Percentiles rank a stretch among this genome's conserved stretches.
These are phyloP conservation scores for Trachurus trachurus DNA, from an alignment of 2,797 vertebrate genomes.

Conservation along the genomic window DNA sequence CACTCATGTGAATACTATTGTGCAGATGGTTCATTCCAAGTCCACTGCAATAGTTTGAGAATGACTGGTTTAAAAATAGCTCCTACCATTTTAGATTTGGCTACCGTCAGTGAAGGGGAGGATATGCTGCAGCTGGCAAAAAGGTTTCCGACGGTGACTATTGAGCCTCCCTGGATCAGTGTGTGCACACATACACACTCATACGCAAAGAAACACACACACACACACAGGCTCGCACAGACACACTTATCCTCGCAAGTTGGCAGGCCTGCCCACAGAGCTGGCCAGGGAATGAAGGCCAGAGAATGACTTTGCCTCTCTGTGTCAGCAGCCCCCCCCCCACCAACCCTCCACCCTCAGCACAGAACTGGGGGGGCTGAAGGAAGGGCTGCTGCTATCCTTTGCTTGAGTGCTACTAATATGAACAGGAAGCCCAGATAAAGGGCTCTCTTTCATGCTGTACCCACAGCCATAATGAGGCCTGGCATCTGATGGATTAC, in stretches of 20 bases:
- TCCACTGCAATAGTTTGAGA: conserved; percentile 28
- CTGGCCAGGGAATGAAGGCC: conserved; percentile 51
- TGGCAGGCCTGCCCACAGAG: conserved; percentile 59
- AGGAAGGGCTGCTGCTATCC: conserved; percentile 45
- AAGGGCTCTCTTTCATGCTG: conserved; percentile 74
- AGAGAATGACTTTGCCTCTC: conserved; percentile 69
- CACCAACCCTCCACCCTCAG: conserved; percentile 9
- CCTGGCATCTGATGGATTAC: conserved; percentile 83
- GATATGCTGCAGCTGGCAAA: conserved; percentile 71
- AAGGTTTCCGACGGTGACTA: conserved; percentile 62
- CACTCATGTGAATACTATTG: conserved; percentile 11
- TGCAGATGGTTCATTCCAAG: conserved; percentile 6
- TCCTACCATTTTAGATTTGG: conserved; percentile 56
- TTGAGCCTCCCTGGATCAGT: conserved; percentile 50
- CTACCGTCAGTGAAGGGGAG: conserved; percentile 38
- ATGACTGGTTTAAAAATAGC: conserved; percentile 56
- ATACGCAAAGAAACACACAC: conserved; percentile 32
- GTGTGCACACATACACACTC: conserved; percentile 41
- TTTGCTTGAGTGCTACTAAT: conserved; percentile 73
- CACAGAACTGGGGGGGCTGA: conserved; percentile 42
- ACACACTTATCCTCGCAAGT: conserved; percentile 54
- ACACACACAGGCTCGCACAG: conserved; percentile 3
- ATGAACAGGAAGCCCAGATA: conserved; percentile 78
- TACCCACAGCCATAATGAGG: conserved; percentile 79
- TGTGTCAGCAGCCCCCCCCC: conserved; percentile 50